A percentile compares a stretch with the other conserved stretches of the same genome.
Conservation (phyloP, 2,113 vertebrate species). For the Dunckerocampus dactyliophorus region DNA sequence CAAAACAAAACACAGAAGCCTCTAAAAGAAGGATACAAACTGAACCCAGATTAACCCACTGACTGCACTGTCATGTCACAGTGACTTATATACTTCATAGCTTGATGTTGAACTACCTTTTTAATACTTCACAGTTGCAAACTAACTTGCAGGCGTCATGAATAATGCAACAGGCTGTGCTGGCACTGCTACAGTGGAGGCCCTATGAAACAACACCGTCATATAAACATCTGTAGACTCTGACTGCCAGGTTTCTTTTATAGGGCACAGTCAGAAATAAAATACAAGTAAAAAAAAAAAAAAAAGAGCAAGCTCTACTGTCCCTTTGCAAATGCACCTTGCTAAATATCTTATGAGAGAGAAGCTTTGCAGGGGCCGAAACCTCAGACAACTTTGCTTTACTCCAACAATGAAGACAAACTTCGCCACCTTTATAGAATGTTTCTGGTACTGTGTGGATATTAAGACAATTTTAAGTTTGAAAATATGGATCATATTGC, state of each 20-base stretch:
- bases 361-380: background rate
- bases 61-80: background rate
- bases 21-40: background rate
- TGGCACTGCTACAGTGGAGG: slow-evolving; percentile 16
- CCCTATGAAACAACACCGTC: background rate
- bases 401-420: background rate
- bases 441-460: no score
- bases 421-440: background rate
- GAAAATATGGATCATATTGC: no score
- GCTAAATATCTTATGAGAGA: slow-evolving; percentile 11
- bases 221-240: slow-evolving; percentile 28
- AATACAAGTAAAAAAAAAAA: no score
- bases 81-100: slow-evolving; percentile 13
- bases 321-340: slow-evolving; percentile 3
- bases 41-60: slow-evolving; percentile 7
- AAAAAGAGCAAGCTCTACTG: background rate
- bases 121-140: slow-evolving; percentile 48
- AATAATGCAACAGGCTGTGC: slow-evolving; percentile 40
- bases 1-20: slow-evolving; percentile 4
- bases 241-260: slow-evolving; percentile 23
- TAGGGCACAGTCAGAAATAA: slow-evolving; percentile 14
- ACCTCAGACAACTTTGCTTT: background rate
- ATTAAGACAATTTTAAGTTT: no score
- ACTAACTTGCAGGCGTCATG: slow-evolving; percentile 37
- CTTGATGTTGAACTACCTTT: slow-evolving; percentile 20